phyloP scores from a whole-genome alignment of 2,113 vertebrate genomes.

The Cygnus buccinator region DNA sequence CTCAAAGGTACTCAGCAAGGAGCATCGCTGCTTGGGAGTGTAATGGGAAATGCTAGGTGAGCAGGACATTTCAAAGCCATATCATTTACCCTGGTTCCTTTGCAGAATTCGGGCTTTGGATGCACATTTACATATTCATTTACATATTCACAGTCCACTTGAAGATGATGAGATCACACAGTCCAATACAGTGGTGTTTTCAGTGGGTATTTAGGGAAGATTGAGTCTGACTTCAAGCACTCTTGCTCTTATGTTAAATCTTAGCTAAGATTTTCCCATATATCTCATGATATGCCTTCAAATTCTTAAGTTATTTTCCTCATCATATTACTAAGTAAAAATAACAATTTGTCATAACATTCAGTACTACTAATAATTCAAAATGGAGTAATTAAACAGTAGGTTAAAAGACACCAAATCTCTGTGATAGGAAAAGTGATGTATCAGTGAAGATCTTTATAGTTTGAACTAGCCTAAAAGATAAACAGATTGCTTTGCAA shows the following conservation, averaged over 20 bases:
- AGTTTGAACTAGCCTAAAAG: not conserved
- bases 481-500: not conserved
- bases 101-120: not conserved
- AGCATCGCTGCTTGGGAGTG: not conserved
- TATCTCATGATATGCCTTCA: not conserved
- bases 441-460: not conserved
- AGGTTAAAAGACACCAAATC: not conserved
- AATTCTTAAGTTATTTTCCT: not conserved
- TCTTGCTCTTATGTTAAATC: not conserved
- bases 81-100: not conserved
- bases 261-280: not conserved
- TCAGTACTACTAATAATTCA: not conserved
- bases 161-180: not conserved
- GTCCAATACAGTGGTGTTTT: not conserved
- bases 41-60: not conserved
- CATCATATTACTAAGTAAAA: not conserved
- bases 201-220: not conserved
- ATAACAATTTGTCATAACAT: rapidly evolving
- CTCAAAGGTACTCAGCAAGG: not conserved
- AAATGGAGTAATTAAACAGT: not conserved
- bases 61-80: not conserved
- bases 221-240: not conserved
- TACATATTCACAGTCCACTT: not conserved
- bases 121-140: not conserved
- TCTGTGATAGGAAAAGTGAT: not conserved